phyloP scores from a whole-genome alignment of 2,888 invertebrate genomes.

The Caenorhabditis afra region DNA sequence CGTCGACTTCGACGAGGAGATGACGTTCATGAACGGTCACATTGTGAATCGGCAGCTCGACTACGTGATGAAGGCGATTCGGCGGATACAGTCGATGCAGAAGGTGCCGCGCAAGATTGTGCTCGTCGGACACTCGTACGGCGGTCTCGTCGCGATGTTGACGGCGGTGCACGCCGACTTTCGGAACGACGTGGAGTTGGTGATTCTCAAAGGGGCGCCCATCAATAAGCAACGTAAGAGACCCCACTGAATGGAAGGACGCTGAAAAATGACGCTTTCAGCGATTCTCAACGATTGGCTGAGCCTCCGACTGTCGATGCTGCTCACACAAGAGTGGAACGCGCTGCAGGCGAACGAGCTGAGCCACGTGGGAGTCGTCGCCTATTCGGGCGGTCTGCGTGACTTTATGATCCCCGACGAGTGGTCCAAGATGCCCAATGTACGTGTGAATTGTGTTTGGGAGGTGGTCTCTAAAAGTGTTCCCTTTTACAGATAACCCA shows the following conservation, averaged over 20 bases:
- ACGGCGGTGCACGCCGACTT: conserved; percentile 41
- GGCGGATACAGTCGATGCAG: conserved; percentile 83
- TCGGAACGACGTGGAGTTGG: conserved; percentile 48
- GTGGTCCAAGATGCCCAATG: conserved; percentile 35
- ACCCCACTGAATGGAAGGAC: no score
- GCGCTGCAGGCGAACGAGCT: conserved; percentile 20
- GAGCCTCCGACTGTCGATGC: conserved; percentile 19
- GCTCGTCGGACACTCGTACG: conserved; percentile 68
- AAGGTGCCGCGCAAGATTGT: conserved; percentile 51
- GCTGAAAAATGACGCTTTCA: conserved; percentile 25
- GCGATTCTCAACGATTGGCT: conserved; percentile 55
- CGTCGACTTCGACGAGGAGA: conserved; percentile 90
- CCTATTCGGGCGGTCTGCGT: conserved; percentile 72
- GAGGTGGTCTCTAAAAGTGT: no score
- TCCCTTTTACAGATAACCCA: conserved; percentile 25
- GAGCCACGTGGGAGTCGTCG: conserved; percentile 67
- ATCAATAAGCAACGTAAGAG: conserved; percentile 55
- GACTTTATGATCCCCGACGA: conserved; percentile 70
- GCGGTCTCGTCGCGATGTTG: conserved; percentile 59
- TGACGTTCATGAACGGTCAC: conserved; percentile 91
- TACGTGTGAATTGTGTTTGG: no score
- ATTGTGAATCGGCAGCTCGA: conserved; percentile 87
- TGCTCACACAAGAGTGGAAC: conserved; percentile 23
- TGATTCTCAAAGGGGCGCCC: conserved; percentile 59
- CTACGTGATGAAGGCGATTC: conserved; percentile 86